A percentile compares a stretch with the other conserved stretches of the same genome.
These are phyloP conservation scores for Synodontis membranacea DNA, from an alignment of 2,113 vertebrate genomes.

Conservation along the genomic window DNA sequence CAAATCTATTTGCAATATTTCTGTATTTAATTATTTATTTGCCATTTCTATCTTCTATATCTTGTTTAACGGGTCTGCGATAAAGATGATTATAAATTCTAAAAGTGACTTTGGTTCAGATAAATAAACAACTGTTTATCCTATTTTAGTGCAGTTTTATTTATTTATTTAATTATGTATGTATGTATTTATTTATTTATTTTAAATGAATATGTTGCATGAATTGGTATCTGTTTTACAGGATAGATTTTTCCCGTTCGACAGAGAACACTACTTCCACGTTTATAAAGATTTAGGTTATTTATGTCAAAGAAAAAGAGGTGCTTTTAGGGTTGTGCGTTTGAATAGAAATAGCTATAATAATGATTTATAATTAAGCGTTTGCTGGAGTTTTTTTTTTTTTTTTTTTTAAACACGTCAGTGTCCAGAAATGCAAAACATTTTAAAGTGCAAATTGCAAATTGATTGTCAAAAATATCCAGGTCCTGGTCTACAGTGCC, in stretches of 20 bases:
- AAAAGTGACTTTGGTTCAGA: background rate
- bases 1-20: too few species aligned
- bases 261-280: too few species aligned
- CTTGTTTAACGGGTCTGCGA: background rate
- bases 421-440: background rate
- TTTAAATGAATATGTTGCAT: background rate
- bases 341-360: background rate
- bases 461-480: background rate
- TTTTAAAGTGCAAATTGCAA: background rate
- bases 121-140: background rate
- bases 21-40: too few species aligned
- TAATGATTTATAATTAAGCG: background rate
- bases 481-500: constrained; percentile 5
- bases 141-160: background rate
- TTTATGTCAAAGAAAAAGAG: background rate
- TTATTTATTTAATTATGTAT: too few species aligned
- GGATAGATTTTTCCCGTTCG: background rate
- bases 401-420: background rate
- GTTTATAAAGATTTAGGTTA: too few species aligned
- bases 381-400: background rate
- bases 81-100: background rate
- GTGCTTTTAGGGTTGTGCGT: background rate
- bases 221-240: background rate
- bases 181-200: too few species aligned
- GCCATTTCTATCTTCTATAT: too few species aligned